Conservation (phyloP, 2,888 invertebrate genomes). For the Germaria angustata region DNA sequence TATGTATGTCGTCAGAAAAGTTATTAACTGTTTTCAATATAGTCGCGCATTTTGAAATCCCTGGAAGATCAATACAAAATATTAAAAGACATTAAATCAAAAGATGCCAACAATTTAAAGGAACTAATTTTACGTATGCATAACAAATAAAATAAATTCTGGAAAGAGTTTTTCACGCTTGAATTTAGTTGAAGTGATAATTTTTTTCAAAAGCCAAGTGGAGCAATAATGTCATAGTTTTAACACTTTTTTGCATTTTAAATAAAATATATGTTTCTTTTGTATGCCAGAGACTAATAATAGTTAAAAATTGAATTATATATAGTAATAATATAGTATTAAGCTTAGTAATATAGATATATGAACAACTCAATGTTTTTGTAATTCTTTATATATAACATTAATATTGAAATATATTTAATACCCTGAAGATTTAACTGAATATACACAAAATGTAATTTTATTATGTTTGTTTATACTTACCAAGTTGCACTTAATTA, state of each 20-base stretch:
- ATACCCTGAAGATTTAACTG: not conserved
- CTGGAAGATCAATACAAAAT: conserved; percentile 71
- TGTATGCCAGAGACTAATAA: not conserved
- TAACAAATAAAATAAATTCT: conserved; percentile 14
- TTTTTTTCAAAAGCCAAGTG: not conserved
- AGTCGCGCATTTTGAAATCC: conserved; percentile 73
- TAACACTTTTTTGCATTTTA: not conserved
- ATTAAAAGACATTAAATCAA: conserved; percentile 67
- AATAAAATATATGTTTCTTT: not conserved
- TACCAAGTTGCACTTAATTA: too few species aligned
- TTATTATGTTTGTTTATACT: too few species aligned
- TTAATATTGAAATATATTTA: not conserved
- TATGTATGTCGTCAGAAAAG: not conserved
- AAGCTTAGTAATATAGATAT: not conserved
- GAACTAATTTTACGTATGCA: conserved; percentile 51
- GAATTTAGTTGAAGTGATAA: not conserved
- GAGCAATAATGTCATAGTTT: not conserved
- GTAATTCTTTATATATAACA: not conserved
- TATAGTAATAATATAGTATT: not conserved
- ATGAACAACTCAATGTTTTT: not conserved
- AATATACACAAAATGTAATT: too few species aligned
- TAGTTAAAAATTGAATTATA: not conserved
- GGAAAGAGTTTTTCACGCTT: too few species aligned
- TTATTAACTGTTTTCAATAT: conserved; percentile 2
- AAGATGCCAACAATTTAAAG: conserved; percentile 48